Evolutionary conservation across 1,140 invertebrate genomes (phyloP).

Genomic region (Pantala flavescens): DNA sequence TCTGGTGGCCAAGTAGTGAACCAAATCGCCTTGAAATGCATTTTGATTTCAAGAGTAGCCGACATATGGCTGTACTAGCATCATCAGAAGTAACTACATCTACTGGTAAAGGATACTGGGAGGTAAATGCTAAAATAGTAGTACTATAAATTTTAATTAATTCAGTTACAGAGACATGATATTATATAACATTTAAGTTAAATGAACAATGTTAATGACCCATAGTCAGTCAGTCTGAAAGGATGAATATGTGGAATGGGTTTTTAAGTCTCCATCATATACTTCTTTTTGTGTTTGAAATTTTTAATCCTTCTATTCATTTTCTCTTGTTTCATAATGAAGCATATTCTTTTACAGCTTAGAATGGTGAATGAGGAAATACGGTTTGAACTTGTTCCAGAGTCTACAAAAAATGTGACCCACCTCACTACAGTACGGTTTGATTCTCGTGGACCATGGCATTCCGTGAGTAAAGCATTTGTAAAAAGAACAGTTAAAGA

Average conservation of each 20-base stretch:
- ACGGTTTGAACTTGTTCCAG: slow-evolving; percentile 63
- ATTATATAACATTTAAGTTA: too few species aligned
- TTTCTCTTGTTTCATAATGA: too few species aligned
- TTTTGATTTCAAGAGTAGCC: slow-evolving; percentile 81
- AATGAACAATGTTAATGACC: too few species aligned
- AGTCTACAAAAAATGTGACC: slow-evolving; percentile 58
- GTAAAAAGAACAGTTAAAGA: too few species aligned
- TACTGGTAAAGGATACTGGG: slow-evolving; percentile 68
- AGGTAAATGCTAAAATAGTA: slow-evolving; percentile 55
- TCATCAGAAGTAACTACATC: slow-evolving; percentile 64
- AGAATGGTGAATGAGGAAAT: slow-evolving; percentile 70
- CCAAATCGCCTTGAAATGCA: slow-evolving; percentile 58
- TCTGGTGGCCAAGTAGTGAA: slow-evolving; percentile 66
- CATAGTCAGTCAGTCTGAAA: too few species aligned
- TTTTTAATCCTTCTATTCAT: too few species aligned
- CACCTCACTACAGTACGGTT: slow-evolving; percentile 65
- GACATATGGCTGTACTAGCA: slow-evolving; percentile 70
- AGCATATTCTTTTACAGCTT: slow-evolving; percentile 38
- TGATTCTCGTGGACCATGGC: slow-evolving; percentile 55
- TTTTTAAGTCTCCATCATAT: too few species aligned
- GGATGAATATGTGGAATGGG: too few species aligned
- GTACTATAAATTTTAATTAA: too few species aligned
- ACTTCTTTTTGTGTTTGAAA: too few species aligned
- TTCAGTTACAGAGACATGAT: too few species aligned
- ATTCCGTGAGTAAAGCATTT: slow-evolving; percentile 31